Conservation (phyloP, 2,113 vertebrate genomes). For the Glaucomys volans region DNA sequence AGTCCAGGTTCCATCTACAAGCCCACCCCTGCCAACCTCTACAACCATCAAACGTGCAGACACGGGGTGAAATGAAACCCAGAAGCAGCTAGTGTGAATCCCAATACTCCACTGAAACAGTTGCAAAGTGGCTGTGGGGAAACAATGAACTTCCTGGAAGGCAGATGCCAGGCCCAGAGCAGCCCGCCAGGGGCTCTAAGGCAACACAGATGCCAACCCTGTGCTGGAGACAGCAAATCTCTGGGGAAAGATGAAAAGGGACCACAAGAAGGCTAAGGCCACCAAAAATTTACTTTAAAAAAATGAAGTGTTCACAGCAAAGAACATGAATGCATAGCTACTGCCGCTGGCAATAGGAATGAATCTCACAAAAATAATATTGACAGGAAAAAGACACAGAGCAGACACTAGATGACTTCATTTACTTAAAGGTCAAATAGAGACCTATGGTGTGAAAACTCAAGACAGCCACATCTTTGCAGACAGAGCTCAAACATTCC, state of each 20-base stretch:
- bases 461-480: neutral
- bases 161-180: neutral
- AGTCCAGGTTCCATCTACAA: neutral
- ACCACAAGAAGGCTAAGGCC: neutral
- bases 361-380: neutral
- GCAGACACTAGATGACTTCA: neutral
- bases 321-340: neutral
- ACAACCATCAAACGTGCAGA: neutral
- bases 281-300: neutral
- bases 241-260: neutral
- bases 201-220: neutral
- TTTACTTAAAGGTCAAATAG: neutral
- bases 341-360: neutral
- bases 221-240: neutral
- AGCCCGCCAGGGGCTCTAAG: neutral
- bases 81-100: neutral
- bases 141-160: neutral
- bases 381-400: neutral
- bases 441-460: neutral
- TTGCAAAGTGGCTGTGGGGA: neutral
- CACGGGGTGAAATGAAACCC: neutral
- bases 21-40: neutral
- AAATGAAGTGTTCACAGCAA: neutral
- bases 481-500: neutral
- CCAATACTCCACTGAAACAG: accelerated